These are phyloP conservation scores for Catharus fuscescens DNA, from an alignment of 2,113 vertebrate species.

Conservation along the genomic window DNA sequence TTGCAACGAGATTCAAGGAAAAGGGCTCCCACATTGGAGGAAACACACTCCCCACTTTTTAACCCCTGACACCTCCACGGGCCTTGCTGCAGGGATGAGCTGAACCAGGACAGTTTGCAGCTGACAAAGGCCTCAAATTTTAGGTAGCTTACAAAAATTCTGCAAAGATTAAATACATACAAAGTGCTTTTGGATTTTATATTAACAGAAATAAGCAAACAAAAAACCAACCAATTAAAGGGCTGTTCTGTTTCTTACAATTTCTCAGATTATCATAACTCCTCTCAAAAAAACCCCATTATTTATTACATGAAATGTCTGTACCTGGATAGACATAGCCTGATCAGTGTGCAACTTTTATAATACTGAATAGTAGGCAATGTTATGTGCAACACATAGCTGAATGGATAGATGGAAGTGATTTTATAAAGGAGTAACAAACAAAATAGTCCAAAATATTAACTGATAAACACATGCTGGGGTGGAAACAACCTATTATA, in stretches of 20 bases:
- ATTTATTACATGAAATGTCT: neutral
- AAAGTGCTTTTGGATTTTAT: neutral
- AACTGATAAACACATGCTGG: slow-evolving; percentile 18
- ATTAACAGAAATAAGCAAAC: neutral
- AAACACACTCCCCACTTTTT: neutral
- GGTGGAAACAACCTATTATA: slow-evolving; percentile 43
- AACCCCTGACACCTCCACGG: neutral
- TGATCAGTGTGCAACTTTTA: neutral
- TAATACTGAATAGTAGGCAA: neutral
- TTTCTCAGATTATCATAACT: neutral
- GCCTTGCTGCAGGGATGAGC: neutral
- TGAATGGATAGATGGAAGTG: neutral
- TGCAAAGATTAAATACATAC: neutral
- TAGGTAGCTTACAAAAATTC: neutral
- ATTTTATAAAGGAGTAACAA: slow-evolving; percentile 30
- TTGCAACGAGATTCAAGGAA: fast-evolving
- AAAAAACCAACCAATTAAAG: neutral
- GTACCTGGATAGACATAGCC: neutral
- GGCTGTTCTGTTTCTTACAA: neutral
- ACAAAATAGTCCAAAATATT: slow-evolving; percentile 34
- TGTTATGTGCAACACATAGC: neutral
- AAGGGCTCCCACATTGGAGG: neutral
- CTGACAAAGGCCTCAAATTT: neutral
- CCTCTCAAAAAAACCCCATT: neutral
- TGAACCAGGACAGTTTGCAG: neutral